Evolutionary conservation across 2,797 vertebrate genomes (phyloP).

Genomic region (Epinephelus awoara): DNA sequence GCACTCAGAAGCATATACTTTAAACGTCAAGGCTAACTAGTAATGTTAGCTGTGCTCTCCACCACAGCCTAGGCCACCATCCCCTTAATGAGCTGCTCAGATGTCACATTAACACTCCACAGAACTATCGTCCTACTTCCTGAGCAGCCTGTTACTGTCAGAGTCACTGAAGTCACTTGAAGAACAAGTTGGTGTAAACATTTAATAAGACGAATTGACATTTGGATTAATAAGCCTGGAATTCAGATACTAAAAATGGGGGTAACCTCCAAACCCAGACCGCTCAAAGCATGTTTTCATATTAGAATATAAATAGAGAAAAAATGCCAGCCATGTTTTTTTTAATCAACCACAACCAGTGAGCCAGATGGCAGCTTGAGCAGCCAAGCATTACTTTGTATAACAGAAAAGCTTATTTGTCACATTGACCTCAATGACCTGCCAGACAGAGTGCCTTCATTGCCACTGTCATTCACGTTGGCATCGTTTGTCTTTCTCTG

Average conservation of each 20-base stretch:
- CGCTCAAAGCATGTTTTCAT: neutral
- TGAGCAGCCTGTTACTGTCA: neutral
- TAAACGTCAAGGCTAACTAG: neutral
- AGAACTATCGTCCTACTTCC: neutral
- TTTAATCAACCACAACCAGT: neutral
- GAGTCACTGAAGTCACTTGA: neutral
- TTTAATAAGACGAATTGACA: neutral
- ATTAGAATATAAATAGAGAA: slow-evolving; percentile 27
- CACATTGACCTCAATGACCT: slow-evolving; percentile 13
- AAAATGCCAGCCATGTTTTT: slow-evolving; percentile 8
- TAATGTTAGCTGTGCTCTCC: neutral
- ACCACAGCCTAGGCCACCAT: neutral
- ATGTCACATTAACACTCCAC: neutral
- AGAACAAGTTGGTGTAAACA: neutral
- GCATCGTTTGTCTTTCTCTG: neutral
- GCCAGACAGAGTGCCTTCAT: neutral
- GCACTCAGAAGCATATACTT: rapidly evolving
- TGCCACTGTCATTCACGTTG: neutral
- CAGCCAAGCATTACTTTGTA: slow-evolving; percentile 38
- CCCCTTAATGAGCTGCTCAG: neutral
- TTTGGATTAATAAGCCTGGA: neutral
- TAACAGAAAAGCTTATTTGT: slow-evolving; percentile 23
- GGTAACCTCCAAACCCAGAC: neutral
- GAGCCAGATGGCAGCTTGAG: slow-evolving; percentile 33
- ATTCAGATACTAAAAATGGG: neutral